Conservation (phyloP, 2,113 vertebrate species). For the Pelvicachromis taeniatus region DNA sequence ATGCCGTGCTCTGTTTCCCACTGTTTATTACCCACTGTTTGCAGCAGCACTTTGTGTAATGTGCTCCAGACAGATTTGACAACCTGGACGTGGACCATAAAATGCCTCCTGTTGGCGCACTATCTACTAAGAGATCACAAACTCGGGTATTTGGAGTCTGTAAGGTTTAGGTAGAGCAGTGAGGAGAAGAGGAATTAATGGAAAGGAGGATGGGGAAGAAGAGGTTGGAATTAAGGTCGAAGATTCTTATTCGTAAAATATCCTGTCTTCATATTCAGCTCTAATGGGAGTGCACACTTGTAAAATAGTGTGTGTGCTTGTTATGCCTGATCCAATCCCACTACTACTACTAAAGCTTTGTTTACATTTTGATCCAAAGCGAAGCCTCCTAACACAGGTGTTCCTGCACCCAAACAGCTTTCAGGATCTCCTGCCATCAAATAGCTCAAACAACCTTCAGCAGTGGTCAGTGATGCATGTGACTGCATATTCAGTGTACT, state of each 20-base stretch:
- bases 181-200: neutral
- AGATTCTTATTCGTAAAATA: no score
- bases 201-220: neutral
- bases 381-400: constrained; percentile 11
- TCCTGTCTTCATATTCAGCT: no score
- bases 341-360: neutral
- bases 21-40: constrained; percentile 53
- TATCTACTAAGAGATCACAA: constrained; percentile 21
- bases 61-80: constrained; percentile 50
- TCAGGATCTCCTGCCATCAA: constrained; percentile 5
- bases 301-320: neutral
- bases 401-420: constrained; percentile 28
- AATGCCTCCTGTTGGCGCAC: constrained; percentile 26
- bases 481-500: constrained; percentile 46
- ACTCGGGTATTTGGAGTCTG: neutral
- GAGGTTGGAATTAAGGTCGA: neutral
- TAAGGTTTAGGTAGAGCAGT: neutral
- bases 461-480: constrained; percentile 46
- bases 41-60: constrained; percentile 52
- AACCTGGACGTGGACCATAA: constrained; percentile 41
- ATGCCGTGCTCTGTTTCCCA: constrained; percentile 14
- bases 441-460: constrained; percentile 22
- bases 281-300: neutral
- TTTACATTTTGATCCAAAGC: constrained; percentile 1
- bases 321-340: neutral